Evolutionary conservation across 2,888 invertebrate species (phyloP).

Genomic region (Lasioglossum malachurum): DNA sequence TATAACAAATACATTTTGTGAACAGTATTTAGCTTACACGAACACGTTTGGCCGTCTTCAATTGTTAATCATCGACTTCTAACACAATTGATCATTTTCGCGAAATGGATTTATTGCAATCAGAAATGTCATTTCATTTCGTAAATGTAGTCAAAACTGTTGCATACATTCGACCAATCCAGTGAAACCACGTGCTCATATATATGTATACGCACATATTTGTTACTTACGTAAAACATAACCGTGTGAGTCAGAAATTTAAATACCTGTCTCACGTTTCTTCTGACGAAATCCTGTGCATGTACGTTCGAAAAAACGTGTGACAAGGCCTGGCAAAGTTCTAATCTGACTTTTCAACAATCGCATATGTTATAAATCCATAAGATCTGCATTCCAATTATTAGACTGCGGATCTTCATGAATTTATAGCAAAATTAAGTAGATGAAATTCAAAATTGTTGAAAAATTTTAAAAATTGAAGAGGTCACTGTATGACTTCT

Average conservation of each 20-base stretch:
- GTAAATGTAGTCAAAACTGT: background rate
- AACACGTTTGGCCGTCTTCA: background rate
- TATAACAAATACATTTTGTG: background rate
- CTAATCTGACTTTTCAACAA: background rate
- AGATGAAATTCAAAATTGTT: too few species aligned
- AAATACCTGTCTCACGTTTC: background rate
- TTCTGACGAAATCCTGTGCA: background rate
- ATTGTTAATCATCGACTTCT: background rate
- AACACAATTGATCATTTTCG: background rate
- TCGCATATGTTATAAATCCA: background rate
- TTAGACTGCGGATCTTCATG: too few species aligned
- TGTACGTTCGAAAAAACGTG: background rate
- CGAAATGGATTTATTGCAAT: background rate
- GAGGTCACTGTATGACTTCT: too few species aligned
- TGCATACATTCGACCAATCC: conserved; percentile 1
- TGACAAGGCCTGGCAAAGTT: background rate
- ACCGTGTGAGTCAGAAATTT: background rate
- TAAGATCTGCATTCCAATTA: background rate
- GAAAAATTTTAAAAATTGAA: too few species aligned
- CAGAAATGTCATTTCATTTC: background rate
- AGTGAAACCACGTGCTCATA: background rate
- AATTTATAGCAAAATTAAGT: too few species aligned
- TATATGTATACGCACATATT: background rate
- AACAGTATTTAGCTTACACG: background rate
- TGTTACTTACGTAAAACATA: background rate